A percentile compares a stretch with the other conserved stretches of the same genome.
Evolutionary conservation across 2,797 vertebrate genomes (phyloP).

Genomic region (Periophthalmus magnuspinnatus): DNA sequence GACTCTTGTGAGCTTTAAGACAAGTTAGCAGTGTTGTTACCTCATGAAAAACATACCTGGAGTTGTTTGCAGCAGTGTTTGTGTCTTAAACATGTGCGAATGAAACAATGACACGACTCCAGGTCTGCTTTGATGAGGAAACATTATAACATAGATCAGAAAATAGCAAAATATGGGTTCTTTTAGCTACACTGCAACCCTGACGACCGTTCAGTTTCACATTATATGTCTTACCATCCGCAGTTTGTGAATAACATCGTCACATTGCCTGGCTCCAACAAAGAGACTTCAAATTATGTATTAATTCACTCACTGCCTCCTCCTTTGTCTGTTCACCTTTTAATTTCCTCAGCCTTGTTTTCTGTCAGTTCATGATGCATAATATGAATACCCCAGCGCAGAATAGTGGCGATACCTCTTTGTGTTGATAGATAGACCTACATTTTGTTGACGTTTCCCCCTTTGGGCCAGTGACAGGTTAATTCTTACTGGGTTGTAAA

Average conservation of each 20-base stretch:
- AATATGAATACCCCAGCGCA: constrained; percentile 60
- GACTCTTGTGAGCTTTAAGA: too few relatives aligned
- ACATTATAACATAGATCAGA: too few relatives aligned
- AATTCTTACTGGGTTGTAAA: constrained; percentile 70
- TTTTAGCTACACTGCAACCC: too few relatives aligned
- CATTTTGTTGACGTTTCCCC: constrained; percentile 44
- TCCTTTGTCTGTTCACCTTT: constrained; percentile 68
- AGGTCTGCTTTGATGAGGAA: too few relatives aligned
- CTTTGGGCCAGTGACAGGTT: constrained; percentile 61
- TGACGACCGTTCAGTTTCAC: too few relatives aligned
- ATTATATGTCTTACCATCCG: too few relatives aligned
- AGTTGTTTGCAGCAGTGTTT: too few relatives aligned
- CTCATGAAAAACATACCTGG: too few relatives aligned
- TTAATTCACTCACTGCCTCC: constrained; percentile 60
- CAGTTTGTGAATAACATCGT: constrained; percentile 29
- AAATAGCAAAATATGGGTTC: too few relatives aligned
- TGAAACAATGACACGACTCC: too few relatives aligned
- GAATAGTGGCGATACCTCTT: constrained; percentile 38
- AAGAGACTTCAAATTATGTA: constrained; percentile 57
- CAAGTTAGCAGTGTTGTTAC: too few relatives aligned
- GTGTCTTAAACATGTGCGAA: too few relatives aligned
- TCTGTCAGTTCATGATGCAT: constrained; percentile 71
- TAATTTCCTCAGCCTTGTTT: constrained; percentile 71
- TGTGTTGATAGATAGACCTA: constrained; percentile 63
- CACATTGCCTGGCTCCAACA: constrained; percentile 53